A percentile compares a stretch with the other conserved stretches of the same genome.
These are phyloP conservation scores for Albula goreensis DNA, from an alignment of 2,113 vertebrate genomes.

Conservation along the genomic window DNA sequence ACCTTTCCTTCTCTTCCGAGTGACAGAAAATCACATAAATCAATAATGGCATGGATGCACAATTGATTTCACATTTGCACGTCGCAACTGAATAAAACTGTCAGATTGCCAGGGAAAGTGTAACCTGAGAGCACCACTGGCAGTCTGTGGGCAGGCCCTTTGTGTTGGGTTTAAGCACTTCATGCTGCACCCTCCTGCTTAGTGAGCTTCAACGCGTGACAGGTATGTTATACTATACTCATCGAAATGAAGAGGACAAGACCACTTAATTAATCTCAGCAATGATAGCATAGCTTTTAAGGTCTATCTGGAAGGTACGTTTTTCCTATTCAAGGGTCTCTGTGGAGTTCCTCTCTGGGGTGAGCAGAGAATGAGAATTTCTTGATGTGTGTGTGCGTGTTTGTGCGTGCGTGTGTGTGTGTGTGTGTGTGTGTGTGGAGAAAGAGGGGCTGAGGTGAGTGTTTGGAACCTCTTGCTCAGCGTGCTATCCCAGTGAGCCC, in stretches of 20 bases:
- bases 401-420: too few relatives aligned
- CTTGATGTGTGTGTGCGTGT: too few relatives aligned
- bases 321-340: too few relatives aligned
- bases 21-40: constrained; percentile 61
- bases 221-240: constrained; percentile 73
- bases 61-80: constrained; percentile 81
- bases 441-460: too few relatives aligned
- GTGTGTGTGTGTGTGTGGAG: too few relatives aligned
- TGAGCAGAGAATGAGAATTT: too few relatives aligned
- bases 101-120: constrained; percentile 70
- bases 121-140: constrained; percentile 60
- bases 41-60: constrained; percentile 76
- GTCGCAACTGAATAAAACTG: constrained; percentile 69
- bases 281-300: too few relatives aligned
- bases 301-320: too few relatives aligned
- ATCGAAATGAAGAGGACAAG: constrained; percentile 68
- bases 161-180: too few relatives aligned
- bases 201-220: constrained; percentile 59
- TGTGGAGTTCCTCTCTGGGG: too few relatives aligned
- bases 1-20: constrained; percentile 47
- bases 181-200: constrained; percentile 63
- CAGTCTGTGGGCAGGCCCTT: too few relatives aligned
- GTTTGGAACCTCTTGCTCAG: too few relatives aligned
- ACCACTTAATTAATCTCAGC: constrained; percentile 36
- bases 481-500: not conserved